Conservation (phyloP, 2,797 vertebrate species). For the Falco columbarius region DNA sequence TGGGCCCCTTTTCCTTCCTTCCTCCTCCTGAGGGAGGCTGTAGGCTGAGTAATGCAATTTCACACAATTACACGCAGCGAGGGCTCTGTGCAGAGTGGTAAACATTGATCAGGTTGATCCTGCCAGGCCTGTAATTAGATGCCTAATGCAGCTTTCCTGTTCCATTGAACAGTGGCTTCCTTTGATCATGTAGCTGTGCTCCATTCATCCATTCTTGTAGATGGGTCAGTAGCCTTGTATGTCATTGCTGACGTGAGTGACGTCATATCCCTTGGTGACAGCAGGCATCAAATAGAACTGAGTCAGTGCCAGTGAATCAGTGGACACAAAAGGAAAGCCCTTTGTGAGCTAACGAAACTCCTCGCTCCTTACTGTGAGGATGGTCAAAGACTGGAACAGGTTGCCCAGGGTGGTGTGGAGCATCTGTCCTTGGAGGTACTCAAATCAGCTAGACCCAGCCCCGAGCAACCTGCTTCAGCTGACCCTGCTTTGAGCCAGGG, state of each 20-base stretch:
- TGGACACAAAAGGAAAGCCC: conserved; percentile 7
- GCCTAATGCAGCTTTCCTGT: conserved; percentile 42
- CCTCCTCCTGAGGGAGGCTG: conserved; percentile 40
- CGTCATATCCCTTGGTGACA: conserved; percentile 57
- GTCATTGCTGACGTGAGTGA: conserved; percentile 41
- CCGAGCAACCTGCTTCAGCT: background rate
- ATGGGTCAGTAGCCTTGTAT: conserved; percentile 31
- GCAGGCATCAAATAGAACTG: background rate
- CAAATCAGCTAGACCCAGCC: background rate
- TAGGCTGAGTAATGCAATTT: conserved; percentile 63
- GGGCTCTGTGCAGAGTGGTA: background rate
- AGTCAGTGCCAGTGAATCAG: conserved; percentile 61
- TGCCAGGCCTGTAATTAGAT: conserved; percentile 36
- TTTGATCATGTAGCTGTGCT: conserved; percentile 33
- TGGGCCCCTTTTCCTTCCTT: conserved; percentile 56
- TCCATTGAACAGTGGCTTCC: conserved; percentile 28
- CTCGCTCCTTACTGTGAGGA: background rate
- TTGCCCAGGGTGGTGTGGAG: background rate
- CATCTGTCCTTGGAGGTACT: background rate
- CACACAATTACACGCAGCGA: background rate
- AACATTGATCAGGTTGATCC: conserved; percentile 46
- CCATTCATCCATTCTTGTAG: background rate
- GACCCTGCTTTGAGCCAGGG: background rate
- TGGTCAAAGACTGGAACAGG: background rate
- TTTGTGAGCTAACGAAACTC: background rate